Base-by-base conservation (phyloP, 2,113 vertebrate genomes). In the Nibea albiflora region DNA sequence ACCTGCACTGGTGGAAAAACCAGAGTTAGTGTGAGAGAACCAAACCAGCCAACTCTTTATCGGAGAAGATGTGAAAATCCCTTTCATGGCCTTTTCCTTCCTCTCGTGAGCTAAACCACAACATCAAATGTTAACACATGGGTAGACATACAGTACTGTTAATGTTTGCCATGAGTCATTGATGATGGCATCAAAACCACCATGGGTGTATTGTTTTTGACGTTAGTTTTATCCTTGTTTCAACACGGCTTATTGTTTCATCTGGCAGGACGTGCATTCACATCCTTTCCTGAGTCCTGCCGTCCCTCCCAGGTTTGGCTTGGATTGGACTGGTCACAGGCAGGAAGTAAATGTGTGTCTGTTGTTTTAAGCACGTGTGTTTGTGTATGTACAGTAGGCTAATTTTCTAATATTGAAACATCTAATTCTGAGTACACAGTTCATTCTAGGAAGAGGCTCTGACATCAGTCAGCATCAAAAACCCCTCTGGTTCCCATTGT, bases 401-500 rank as follows among this genome's bases (percentile, higher is more conserved):
- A 31, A 73, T 4, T 68, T 82, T 73, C 72, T 87, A 81, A 78
- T 84, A 92, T 88, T 75, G 85, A 80, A 75, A 47, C 44, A n/a
- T 73, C 83, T 86, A 77, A 86, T 87, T 88, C 61, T 82, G 35
- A 50, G 63, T 47, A 54, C 19, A 61, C 42, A 56, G 52, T 42
- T 81, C 47, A 16, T 63, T 76, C 56, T 44, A 28, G 62, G 50
- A 72, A 53, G 64, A 71, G 42, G 62, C 69, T 76, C 68, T 71
- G 62, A 87, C 53, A 70, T 83, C 73, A 78, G 68, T 47, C 49
- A 9, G 64, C 87, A 68, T 85, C 54, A 85, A 68, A 65, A 9
- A 3, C 49, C 42, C 78, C 54, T 22, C 54, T 46, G 64, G n/a
- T 49, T 24, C 78, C 88, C 74, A 87, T 89, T 91, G 92, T 91